Evolutionary conservation across 2,888 invertebrate genomes (phyloP).

Genomic region (Diloba caeruleocephala): DNA sequence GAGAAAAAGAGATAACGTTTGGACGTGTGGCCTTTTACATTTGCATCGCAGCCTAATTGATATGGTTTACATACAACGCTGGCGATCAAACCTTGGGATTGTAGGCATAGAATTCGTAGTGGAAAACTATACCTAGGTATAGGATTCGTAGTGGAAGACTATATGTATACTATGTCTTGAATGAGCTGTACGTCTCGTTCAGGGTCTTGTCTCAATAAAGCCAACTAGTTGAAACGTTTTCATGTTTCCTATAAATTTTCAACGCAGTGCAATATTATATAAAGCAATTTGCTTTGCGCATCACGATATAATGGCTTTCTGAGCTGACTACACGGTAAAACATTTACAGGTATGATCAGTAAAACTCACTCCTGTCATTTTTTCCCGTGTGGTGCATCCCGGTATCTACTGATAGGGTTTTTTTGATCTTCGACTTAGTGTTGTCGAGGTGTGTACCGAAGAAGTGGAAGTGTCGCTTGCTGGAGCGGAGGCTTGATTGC

Average conservation of each 20-base stretch:
- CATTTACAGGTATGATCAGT: neutral
- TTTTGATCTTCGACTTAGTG: slow-evolving; percentile 84
- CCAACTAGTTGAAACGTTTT: no score
- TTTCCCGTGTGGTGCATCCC: slow-evolving; percentile 87
- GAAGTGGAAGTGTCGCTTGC: slow-evolving; percentile 79
- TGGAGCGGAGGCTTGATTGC: slow-evolving; percentile 77
- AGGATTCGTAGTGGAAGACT: no score
- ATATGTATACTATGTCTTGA: no score
- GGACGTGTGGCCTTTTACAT: slow-evolving; percentile 4
- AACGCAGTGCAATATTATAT: no score
- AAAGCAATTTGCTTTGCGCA: no score
- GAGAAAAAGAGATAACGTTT: neutral
- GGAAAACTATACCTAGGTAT: no score
- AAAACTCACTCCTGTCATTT: slow-evolving; percentile 74
- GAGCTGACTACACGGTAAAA: slow-evolving; percentile 13
- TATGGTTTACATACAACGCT: no score
- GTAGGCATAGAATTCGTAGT: no score
- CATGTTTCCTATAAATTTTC: no score
- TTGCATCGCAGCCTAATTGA: neutral
- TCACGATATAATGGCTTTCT: neutral
- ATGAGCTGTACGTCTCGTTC: no score
- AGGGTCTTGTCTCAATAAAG: no score
- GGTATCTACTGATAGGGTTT: slow-evolving; percentile 85
- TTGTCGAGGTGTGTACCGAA: slow-evolving; percentile 83
- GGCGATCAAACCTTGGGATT: no score